Percentiles rank a stretch among this genome's conserved stretches.
Evolutionary conservation across 2,113 vertebrate species (phyloP).

Genomic region (Halcyon senegalensis): DNA sequence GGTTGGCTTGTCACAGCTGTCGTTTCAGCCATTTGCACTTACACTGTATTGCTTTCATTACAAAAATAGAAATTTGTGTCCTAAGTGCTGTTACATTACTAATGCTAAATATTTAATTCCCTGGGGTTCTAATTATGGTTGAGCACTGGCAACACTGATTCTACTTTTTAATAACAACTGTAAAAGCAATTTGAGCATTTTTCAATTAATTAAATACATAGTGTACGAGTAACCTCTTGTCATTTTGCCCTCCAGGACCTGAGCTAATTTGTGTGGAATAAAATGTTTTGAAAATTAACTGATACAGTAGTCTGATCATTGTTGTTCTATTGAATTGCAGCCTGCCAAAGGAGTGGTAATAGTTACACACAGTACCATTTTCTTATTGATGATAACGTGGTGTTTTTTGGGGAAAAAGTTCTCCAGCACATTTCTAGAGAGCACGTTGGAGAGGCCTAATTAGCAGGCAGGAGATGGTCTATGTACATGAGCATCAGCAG

Average conservation of each 20-base stretch:
- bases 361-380: slow-evolving; percentile 13
- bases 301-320: slow-evolving; percentile 75
- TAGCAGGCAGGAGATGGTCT: slow-evolving; percentile 53
- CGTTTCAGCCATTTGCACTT: slow-evolving; percentile 90
- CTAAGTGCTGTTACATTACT: slow-evolving; percentile 98
- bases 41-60: slow-evolving; percentile 94
- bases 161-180: slow-evolving; percentile 98
- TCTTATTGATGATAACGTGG: slow-evolving; percentile 30
- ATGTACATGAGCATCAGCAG: neutral
- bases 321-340: slow-evolving; percentile 77
- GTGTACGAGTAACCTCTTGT: slow-evolving; percentile 98
- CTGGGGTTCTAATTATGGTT: slow-evolving; percentile 98
- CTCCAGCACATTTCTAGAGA: slow-evolving; percentile 11
- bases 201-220: slow-evolving; percentile 99
- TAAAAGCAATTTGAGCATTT: slow-evolving; percentile 99
- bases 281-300: slow-evolving; percentile 89
- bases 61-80: slow-evolving; percentile 99
- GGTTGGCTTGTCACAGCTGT: slow-evolving; percentile 95
- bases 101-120: slow-evolving; percentile 99
- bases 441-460: slow-evolving; percentile 48
- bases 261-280: slow-evolving; percentile 98
- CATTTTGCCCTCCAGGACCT: slow-evolving; percentile 99
- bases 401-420: neutral
- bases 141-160: slow-evolving; percentile 97
- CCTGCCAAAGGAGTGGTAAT: slow-evolving; percentile 70